Base-by-base conservation (phyloP, 1,140 invertebrate genomes). In the Teleopsis dalmanni region DNA sequence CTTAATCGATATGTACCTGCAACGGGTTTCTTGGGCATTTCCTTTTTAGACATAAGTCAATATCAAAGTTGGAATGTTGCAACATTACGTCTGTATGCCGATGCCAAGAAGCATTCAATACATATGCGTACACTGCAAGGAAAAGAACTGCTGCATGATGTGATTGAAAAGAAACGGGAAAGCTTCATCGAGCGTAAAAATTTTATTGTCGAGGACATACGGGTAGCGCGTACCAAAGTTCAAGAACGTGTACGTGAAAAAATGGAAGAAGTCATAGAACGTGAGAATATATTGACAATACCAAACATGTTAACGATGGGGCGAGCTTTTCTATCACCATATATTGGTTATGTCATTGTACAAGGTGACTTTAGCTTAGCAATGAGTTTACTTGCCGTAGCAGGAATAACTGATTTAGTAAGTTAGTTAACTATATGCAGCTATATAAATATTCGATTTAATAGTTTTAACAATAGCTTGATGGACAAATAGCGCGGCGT, bases 401-500 rank as follows among this genome's bases (percentile, higher is more conserved):
- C 90, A 52, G 88, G 88, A 46, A 58, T 91, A 2, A 88, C 89
- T 36, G 91, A 95, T 75, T 70, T 92, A 74, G 88, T 92, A 78
- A 78, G 74, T 60, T 41, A 29, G 16, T 33, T 9, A 13, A 47
- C 19, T 27, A 23, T 6, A 34, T 34, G n/a, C n/a, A n/a, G n/a
- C 18, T 34, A 13, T 43, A 8, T 29, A 38, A n/a, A 2, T 21
- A 48, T 35, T 41, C 3, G 22, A 9, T 31, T 34, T 6, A 45
- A n/a, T 9, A 23, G 54, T 37, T 72, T 35, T 95, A 98, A n/a
- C n/a, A n/a, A 49, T 73, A 92, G 89, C 62, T 93, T 35, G 95
- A 98, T 81, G 95, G 95, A 21, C 95, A 87, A 80, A 96, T 98
- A 64, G 95, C 95, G 10, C 80, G 95, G 43, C 88, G 84, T 43